phyloP scores from a whole-genome alignment of 2,113 vertebrate species.

The Alexandromys fortis region DNA sequence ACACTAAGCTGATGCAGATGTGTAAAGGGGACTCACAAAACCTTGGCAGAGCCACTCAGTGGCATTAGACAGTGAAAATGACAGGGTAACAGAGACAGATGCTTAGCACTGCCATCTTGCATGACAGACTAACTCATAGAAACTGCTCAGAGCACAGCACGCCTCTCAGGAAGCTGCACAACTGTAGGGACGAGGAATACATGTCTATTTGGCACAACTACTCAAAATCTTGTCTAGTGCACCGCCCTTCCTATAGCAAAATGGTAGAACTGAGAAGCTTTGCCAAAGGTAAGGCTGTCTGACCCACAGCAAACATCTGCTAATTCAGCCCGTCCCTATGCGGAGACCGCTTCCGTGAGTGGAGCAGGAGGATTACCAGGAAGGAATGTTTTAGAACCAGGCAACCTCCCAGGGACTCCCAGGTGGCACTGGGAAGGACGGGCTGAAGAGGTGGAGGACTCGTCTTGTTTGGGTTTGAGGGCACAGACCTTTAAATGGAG shows the following conservation, averaged over 20 bases:
- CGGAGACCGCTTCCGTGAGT: neutral
- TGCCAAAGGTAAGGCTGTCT: neutral
- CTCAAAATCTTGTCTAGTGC: neutral
- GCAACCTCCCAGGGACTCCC: neutral
- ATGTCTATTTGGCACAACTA: neutral
- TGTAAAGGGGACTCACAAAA: neutral
- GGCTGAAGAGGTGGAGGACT: neutral
- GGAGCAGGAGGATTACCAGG: neutral
- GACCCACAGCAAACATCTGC: neutral
- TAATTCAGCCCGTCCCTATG: neutral
- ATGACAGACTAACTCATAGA: neutral
- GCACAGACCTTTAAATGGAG: neutral
- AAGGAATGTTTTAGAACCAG: neutral
- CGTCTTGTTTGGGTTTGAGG: neutral
- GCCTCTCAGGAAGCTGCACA: neutral
- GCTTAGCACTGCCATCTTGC: neutral
- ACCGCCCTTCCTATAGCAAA: neutral
- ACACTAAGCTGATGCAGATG: neutral
- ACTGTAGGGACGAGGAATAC: neutral
- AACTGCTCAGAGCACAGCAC: neutral
- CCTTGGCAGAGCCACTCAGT: neutral
- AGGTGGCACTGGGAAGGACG: neutral
- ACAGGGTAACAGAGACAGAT: neutral
- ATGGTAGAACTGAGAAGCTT: neutral
- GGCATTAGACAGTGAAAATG: neutral